Evolutionary conservation across 2,888 invertebrate species (phyloP).

Genomic region (Himalopsyche japonica): DNA sequence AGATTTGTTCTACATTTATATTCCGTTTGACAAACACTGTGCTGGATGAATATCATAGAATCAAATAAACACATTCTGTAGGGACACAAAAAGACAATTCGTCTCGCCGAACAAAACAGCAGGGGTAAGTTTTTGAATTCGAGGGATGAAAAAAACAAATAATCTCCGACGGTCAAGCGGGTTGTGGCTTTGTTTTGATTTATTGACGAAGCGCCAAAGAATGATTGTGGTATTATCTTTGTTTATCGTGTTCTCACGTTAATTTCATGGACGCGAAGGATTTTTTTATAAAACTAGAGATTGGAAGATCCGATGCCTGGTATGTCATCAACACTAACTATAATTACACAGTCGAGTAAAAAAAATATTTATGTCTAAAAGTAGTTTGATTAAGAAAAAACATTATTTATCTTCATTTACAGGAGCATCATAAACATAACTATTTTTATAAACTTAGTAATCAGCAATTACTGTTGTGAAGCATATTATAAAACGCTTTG

Average conservation of each 20-base stretch:
- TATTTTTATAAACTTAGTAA: no score
- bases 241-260: neutral
- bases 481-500: no score
- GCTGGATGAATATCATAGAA: neutral
- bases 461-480: no score
- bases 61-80: constrained; percentile 19
- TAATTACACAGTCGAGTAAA: no score
- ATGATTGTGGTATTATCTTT: neutral
- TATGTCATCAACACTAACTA: neutral
- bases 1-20: no score
- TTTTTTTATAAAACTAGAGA: neutral
- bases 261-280: neutral
- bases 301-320: neutral
- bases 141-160: neutral
- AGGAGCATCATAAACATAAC: no score
- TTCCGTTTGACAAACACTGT: neutral
- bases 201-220: neutral
- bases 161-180: neutral
- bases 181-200: neutral
- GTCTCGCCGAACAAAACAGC: constrained; percentile 22
- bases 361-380: no score
- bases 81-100: constrained; percentile 24
- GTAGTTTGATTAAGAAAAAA: no score
- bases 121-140: constrained; percentile 7
- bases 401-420: no score